Evolutionary conservation across 64 coral and sea anemone species (phyloP), one percentile per base, ranked within the genome.

Genomic region (Montipora cactus): DNA sequence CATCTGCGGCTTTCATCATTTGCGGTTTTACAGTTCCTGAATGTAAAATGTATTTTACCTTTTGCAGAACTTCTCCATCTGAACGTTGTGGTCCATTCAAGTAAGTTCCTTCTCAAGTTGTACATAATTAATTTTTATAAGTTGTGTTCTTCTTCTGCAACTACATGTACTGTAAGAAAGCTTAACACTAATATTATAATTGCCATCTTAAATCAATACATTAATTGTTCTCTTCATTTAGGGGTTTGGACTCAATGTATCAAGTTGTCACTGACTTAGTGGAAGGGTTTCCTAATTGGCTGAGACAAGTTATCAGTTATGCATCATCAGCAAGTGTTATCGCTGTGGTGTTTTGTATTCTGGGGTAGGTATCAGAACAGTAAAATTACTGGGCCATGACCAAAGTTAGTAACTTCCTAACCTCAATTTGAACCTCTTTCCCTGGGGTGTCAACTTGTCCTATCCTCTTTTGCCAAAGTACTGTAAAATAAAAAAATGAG

Each of bases 291-390:
- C 96, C 96, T 15, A 37, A 64, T 0, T 93, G 76, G 76, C 51
- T 98, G 6, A 81, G 20, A 74, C 47, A 77, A 72, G 50, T 89
- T 23, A 53, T 98, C 13, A 77, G 77, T 50, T 84, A 93, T 61
- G 13, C 93, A 53, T 88, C 94, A 6, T 98, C 97, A 2, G 94
- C 97, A 37, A 93, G 97, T 21, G 87, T 96, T 66, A 89, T 98
- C 15, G 16, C 94, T 19, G 70, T 98, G 72, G 12, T 98, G 77
- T 98, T 98, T 69, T 95, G 91, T 69, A 91, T 98, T 91, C 89
- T 98, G 15, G 97, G 97, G 97, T 98, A 89, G 83, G 97, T 50
- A 50, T 48, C 44, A 49, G 45, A 37, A 37, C 37, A 37, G 2
- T 37, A 37, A 37, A 1, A 37, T 37, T 37, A 37, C 37, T 37